A percentile compares a stretch with the other conserved stretches of the same genome.
These are phyloP conservation scores for Calycopis cecrops DNA, from an alignment of 1,140 invertebrate genomes.

Conservation along the genomic window DNA sequence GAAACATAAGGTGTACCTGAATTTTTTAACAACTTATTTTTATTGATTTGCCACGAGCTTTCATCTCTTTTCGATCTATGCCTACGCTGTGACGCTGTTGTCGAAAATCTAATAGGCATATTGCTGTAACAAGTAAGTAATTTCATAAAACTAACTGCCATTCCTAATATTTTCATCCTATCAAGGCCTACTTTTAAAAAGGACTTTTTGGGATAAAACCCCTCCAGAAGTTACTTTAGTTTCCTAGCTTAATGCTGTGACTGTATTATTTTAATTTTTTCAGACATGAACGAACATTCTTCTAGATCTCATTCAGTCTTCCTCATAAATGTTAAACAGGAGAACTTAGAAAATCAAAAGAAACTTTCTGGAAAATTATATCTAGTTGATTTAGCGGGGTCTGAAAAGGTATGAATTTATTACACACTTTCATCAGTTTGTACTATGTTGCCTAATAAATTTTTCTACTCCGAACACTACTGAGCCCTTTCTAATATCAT, in stretches of 20 bases:
- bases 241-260: too few species aligned
- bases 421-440: background rate
- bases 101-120: conserved; percentile 99
- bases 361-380: conserved; percentile 99
- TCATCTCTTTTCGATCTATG: too few species aligned
- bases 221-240: too few species aligned
- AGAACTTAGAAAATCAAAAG: conserved; percentile 99
- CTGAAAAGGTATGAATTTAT: conserved; percentile 90
- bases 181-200: too few species aligned
- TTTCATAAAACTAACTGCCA: too few species aligned
- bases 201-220: too few species aligned
- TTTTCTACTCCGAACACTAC: background rate
- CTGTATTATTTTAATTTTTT: conserved; percentile 48
- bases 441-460: background rate
- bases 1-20: too few species aligned
- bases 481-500: background rate
- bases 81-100: too few species aligned
- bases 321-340: conserved; percentile 99
- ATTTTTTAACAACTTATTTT: too few species aligned
- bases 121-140: conserved; percentile 97
- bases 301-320: conserved; percentile 99
- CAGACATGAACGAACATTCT: conserved; percentile 99
- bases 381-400: conserved; percentile 99
- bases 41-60: too few species aligned
- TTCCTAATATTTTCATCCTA: too few species aligned